phyloP scores from a whole-genome alignment of 2,888 invertebrate genomes.

The Amiota communis region DNA sequence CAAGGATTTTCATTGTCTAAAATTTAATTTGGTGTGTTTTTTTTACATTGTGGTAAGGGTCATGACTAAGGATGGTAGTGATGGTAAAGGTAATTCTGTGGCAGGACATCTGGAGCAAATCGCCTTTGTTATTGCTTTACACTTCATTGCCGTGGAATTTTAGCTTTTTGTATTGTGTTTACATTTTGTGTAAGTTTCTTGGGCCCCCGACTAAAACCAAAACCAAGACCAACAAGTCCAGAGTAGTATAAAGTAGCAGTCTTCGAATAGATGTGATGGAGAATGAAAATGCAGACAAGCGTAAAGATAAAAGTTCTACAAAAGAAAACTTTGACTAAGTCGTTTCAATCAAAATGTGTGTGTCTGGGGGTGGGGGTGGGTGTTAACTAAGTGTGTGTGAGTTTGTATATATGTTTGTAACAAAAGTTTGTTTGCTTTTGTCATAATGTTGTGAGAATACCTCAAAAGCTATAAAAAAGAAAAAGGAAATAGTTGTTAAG shows the following conservation, averaged over 20 bases:
- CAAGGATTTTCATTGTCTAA: neutral
- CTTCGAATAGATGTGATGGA: neutral
- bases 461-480: neutral
- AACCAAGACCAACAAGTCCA: no score
- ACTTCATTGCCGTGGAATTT: constrained; percentile 65
- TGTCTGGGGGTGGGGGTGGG: neutral
- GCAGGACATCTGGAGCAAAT: constrained; percentile 16
- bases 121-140: constrained; percentile 44
- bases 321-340: neutral
- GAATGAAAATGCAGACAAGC: constrained; percentile 52
- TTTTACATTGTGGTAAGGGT: no score
- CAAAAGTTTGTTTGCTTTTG: neutral
- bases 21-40: neutral
- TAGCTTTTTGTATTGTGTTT: neutral
- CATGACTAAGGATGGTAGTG: no score
- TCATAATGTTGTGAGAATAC: constrained; percentile 9
- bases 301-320: constrained; percentile 61
- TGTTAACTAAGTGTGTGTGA: neutral
- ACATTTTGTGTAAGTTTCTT: no score
- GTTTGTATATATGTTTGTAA: neutral
- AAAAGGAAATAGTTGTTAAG: neutral
- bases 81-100: neutral
- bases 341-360: neutral
- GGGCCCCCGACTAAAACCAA: no score
- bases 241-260: no score